Conservation (phyloP, 2,113 vertebrate genomes). For the Apteryx owenii region DNA sequence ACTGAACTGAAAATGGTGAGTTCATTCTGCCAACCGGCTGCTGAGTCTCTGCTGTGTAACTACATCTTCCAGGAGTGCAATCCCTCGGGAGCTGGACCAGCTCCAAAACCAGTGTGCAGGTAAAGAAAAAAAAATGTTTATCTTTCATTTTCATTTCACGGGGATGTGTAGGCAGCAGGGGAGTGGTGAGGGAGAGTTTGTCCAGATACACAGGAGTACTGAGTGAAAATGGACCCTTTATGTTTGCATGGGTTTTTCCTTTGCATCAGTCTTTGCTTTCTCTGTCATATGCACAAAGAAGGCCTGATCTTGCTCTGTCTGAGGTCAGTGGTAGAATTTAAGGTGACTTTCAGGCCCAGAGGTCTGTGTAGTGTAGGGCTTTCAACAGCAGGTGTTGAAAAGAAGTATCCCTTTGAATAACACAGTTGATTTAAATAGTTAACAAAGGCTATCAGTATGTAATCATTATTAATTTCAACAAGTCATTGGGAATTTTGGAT, state of each 20-base stretch:
- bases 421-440: not conserved
- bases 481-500: not conserved
- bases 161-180: not conserved
- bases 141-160: not conserved
- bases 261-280: not conserved
- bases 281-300: not conserved
- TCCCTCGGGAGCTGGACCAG: constrained; percentile 84
- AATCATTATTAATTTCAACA: not conserved
- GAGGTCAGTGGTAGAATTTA: not conserved
- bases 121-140: constrained; percentile 62
- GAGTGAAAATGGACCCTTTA: not conserved
- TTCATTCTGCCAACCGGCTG: constrained; percentile 83
- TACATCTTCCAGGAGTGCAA: constrained; percentile 91
- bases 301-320: not conserved
- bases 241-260: not conserved
- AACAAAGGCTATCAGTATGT: not conserved
- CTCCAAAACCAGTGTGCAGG: constrained; percentile 94
- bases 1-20: constrained; percentile 85
- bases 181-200: not conserved
- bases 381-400: not conserved
- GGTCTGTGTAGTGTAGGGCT: not conserved
- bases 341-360: not conserved
- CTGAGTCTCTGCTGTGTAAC: constrained; percentile 89
- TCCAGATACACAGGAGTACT: not conserved
- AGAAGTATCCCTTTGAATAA: not conserved